Evolutionary conservation across 2,113 vertebrate species (phyloP), one percentile per base, ranked within the genome.

Genomic region (Tragelaphus imberbis): DNA sequence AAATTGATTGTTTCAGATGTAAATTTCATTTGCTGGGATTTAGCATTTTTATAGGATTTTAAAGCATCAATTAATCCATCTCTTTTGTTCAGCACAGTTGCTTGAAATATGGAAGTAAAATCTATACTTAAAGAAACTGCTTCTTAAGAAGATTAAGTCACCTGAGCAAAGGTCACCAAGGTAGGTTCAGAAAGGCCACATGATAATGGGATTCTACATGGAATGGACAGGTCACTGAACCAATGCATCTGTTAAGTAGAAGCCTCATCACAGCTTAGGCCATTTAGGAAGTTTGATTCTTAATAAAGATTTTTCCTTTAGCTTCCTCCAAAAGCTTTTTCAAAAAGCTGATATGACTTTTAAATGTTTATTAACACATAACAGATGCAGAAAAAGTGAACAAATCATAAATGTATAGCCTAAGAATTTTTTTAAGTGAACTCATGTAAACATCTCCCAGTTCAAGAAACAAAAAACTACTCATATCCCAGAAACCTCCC

Each of bases 1-100:
- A 98, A 98, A 97, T 77, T 97, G 93, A 98, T 98, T 98, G 98
- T 98, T 98, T 97, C 97, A 98, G 89, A 97, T 93, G 94, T 80
- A 98, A 88, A 98, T 98, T 98, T 97, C 89, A 71, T 96, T 98
- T 98, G 68, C 93, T 61, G 55, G 95, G 93, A 97, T 94, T 97
- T 97, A 96, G 95, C 97, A 98, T 97, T 98, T 98, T 98, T 92
- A 97, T 97, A 93, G 94, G 84, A 97, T 97, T 98, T 95, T 95
- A 86, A 96, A 97, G 84, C 91, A 97, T 97, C 97, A 97, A 97
- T 97, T 97, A 98, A 98, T 96, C 86, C 75, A 93, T 90, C 81
- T 94, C 96, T 95, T 97, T 95, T 97, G 89, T 97, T 97, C 86
- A 63, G 93, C 82, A 89, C 40, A 88, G 89, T 87, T 91, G 80